A percentile compares a stretch with the other conserved stretches of the same genome.
phyloP scores from a whole-genome alignment of 2,797 vertebrate genomes.

The Microctenopoma stevenorrisi region DNA sequence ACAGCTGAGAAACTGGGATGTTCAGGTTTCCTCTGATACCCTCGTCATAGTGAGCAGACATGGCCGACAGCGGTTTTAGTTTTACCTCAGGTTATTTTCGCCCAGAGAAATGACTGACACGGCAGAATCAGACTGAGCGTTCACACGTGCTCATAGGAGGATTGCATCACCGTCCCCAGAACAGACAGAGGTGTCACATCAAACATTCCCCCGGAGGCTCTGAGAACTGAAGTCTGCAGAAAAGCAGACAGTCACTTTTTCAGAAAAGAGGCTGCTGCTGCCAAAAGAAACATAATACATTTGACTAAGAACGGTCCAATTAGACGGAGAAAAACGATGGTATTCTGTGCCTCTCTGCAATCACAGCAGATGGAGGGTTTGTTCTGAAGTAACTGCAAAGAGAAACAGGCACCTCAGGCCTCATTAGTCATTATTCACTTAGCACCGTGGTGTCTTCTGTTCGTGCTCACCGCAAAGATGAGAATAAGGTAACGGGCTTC shows the following conservation, averaged over 20 bases:
- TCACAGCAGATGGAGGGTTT: background rate
- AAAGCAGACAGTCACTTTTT: background rate
- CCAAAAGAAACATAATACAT: background rate
- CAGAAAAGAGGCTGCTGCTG: background rate
- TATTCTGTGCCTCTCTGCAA: constrained; percentile 3
- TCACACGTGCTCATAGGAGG: constrained; percentile 34
- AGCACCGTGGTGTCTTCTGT: background rate
- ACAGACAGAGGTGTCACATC: constrained; percentile 37
- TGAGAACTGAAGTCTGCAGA: background rate
- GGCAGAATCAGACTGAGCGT: constrained; percentile 23
- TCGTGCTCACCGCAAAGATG: too few relatives aligned
- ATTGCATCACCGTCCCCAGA: constrained; percentile 42
- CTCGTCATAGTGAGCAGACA: constrained; percentile 4
- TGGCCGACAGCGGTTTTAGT: constrained; percentile 5
- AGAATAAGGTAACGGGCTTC: too few relatives aligned
- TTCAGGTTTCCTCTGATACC: background rate
- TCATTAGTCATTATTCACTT: constrained; percentile 15
- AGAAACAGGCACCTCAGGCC: constrained; percentile 13
- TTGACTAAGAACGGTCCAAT: background rate
- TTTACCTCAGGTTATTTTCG: constrained; percentile 25
- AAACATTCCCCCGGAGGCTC: background rate
- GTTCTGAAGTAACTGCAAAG: background rate
- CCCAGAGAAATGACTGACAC: constrained; percentile 16
- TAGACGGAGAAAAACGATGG: background rate
- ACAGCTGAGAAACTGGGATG: background rate